Percentiles rank a stretch among this genome's conserved stretches.
Conservation (phyloP, 2,797 vertebrate species). For the Enteromius paludinosus region DNA sequence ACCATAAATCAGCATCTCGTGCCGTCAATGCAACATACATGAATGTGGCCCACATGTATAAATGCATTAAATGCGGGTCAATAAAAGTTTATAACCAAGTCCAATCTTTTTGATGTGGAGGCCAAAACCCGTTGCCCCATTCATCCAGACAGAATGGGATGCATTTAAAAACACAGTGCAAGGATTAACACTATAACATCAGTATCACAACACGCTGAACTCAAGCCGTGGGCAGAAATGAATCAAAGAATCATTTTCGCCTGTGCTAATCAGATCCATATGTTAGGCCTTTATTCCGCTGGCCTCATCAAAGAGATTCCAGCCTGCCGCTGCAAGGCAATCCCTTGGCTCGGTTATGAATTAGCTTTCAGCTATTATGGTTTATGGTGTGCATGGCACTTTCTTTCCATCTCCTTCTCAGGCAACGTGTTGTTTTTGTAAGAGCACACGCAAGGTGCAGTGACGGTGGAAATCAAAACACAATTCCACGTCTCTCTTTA, state of each 20-base stretch:
- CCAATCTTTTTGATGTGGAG: slow-evolving; percentile 25
- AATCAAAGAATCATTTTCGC: slow-evolving; percentile 38
- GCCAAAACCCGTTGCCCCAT: slow-evolving; percentile 19
- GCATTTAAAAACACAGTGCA: slow-evolving; percentile 34
- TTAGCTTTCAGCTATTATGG: slow-evolving; percentile 47
- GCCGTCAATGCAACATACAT: neutral
- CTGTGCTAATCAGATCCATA: slow-evolving; percentile 60
- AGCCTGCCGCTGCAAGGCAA: slow-evolving; percentile 39
- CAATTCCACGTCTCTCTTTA: slow-evolving; percentile 1
- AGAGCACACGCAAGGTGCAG: neutral
- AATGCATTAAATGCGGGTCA: slow-evolving; percentile 20
- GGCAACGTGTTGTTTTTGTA: slow-evolving; percentile 34
- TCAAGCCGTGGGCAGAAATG: slow-evolving; percentile 8
- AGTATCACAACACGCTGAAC: slow-evolving; percentile 52
- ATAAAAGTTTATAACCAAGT: slow-evolving; percentile 4
- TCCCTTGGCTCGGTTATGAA: slow-evolving; percentile 45
- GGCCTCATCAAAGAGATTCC: slow-evolving; percentile 61
- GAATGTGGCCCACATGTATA: slow-evolving; percentile 4
- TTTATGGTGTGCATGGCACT: slow-evolving; percentile 47
- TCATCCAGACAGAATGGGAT: slow-evolving; percentile 41
- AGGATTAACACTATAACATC: slow-evolving; percentile 42
- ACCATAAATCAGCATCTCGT: slow-evolving; percentile 24
- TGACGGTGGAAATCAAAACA: slow-evolving; percentile 9
- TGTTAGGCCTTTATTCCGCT: slow-evolving; percentile 42
- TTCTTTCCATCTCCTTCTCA: slow-evolving; percentile 36